Evolutionary conservation across 2,888 invertebrate species (phyloP), one percentile per base, ranked within the genome.

Genomic region (Stratiomys singularior): DNA sequence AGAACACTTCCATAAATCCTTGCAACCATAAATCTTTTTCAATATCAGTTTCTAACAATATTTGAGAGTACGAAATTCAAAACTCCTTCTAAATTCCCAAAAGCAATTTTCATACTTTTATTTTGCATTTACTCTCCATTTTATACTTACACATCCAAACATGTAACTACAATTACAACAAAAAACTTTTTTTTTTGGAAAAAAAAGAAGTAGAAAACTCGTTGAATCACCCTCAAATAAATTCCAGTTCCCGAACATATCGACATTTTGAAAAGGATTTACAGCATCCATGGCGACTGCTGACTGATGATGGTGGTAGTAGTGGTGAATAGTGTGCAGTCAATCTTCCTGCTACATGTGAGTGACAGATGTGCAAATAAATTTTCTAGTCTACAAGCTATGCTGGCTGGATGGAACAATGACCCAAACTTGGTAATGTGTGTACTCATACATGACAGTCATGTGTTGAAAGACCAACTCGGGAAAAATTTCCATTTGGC

Each of bases 331-430:
- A 64, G 64, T 64, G 64, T 64, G 18, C 46, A 67, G 67, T 67
- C 67, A 67, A 67, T 67, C 67, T 67, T 67, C 28, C 44, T 46
- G 46, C 23, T 21, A 67, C 67, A 67, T 67, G 67, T 44, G 44
- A 67, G 67, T 67, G 67, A 67, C 67, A 67, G 67, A 67, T 67
- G 67, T 67, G 67, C 67, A 67, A 67, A 67, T 67, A 67, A 67
- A 67, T 67, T 44, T 27, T 67, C 67, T 27, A 44, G 23, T 25
- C 18, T 44, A 46, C 67, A 67, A 1, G 67, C 21, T 15, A 67
- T 46, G 5, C 66, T 5, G 67, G 23, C 1, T 46, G 46, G n/a
- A 44, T 18, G 28, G 28, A 67, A 67, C 67, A 67, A 37, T 67
- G 46, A 27, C 46, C 25, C 13, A 60, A n/a, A 60, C 44, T 44